A percentile compares a stretch with the other conserved stretches of the same genome.
phyloP scores from a whole-genome alignment of 1,140 invertebrate genomes.

The Ceratosolen solmsi region DNA sequence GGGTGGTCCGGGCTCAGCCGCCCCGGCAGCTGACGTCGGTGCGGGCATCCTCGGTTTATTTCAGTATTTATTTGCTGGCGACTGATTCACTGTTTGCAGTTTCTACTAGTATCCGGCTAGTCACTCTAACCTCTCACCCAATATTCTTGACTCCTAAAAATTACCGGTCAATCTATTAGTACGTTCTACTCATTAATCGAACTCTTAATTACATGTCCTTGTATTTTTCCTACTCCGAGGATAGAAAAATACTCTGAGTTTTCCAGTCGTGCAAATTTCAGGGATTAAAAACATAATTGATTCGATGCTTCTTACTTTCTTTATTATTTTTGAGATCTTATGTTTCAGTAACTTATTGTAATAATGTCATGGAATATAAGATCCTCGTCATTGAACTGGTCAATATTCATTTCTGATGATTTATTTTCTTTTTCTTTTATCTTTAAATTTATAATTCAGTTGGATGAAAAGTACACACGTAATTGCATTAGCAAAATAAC shows the following conservation, averaged over 20 bases:
- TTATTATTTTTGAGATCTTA: too few species aligned
- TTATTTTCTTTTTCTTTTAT: neutral
- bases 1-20: slow-evolving; percentile 80
- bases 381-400: neutral
- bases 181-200: neutral
- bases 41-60: slow-evolving; percentile 73
- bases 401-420: neutral
- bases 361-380: too few species aligned
- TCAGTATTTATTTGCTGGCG: neutral
- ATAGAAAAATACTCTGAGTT: too few species aligned
- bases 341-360: too few species aligned
- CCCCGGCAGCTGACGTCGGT: slow-evolving; percentile 74
- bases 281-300: too few species aligned
- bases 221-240: too few species aligned
- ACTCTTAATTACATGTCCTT: neutral
- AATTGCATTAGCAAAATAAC: neutral
- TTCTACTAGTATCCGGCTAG: neutral
- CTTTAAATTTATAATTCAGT: neutral
- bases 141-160: neutral
- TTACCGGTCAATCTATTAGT: neutral
- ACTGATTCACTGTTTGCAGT: neutral
- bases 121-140: neutral
- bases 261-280: too few species aligned
- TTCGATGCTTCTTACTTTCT: too few species aligned
- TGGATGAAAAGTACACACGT: neutral